Percentiles rank a stretch among this genome's conserved stretches.
phyloP scores from a whole-genome alignment of 2,888 invertebrate species.

The Achlya flavicornis region DNA sequence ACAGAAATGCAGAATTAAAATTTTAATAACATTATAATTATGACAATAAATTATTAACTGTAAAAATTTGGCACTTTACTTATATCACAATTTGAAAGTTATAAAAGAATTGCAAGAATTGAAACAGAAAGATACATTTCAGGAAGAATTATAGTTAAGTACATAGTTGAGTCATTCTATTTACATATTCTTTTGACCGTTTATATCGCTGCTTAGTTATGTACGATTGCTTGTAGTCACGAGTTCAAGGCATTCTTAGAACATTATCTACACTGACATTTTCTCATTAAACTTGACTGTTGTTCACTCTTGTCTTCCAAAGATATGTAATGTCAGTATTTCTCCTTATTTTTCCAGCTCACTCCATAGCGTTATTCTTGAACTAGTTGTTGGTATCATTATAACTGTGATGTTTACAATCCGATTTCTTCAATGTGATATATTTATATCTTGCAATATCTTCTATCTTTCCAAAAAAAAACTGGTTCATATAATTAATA shows the following conservation, averaged over 20 bases:
- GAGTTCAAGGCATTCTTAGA: too few relatives aligned
- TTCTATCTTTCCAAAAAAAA: neutral
- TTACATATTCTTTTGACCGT: neutral
- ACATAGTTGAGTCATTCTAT: neutral
- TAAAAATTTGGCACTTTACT: neutral
- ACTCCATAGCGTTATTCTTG: neutral
- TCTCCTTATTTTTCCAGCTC: too few relatives aligned
- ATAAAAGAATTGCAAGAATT: neutral
- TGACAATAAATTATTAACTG: too few relatives aligned
- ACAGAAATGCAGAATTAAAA: too few relatives aligned
- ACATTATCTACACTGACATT: too few relatives aligned
- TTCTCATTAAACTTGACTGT: too few relatives aligned
- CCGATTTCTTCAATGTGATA: too few relatives aligned
- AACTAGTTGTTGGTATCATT: too few relatives aligned
- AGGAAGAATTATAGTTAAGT: neutral
- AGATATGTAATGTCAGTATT: too few relatives aligned
- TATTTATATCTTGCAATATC: neutral
- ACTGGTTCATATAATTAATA: constrained; percentile 39
- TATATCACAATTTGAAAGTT: neutral
- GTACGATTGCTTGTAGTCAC: neutral
- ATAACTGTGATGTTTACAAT: too few relatives aligned
- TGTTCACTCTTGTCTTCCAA: too few relatives aligned
- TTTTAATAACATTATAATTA: too few relatives aligned
- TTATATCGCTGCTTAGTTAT: neutral
- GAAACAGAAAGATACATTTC: neutral